A percentile compares a stretch with the other conserved stretches of the same genome.
phyloP scores from a whole-genome alignment of 1,140 invertebrate species.

The Drosophila athabasca region DNA sequence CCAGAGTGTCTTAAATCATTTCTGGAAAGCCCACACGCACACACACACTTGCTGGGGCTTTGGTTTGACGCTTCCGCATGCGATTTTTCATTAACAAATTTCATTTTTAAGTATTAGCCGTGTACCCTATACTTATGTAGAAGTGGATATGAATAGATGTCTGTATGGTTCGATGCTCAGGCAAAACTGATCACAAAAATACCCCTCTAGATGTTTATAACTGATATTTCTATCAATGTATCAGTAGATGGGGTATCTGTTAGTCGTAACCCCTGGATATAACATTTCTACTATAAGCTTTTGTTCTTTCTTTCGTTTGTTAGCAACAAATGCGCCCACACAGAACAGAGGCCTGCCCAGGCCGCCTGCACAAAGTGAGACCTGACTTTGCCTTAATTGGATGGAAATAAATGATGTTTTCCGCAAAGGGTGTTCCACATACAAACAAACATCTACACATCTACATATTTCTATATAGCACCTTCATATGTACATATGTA shows the following conservation, averaged over 20 bases:
- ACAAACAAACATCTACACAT: constrained; percentile 7
- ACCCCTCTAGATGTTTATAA: no score
- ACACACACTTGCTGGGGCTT: neutral
- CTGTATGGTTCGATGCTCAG: no score
- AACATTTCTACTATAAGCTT: constrained; percentile 21
- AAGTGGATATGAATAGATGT: no score
- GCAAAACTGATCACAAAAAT: neutral
- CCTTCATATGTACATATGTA: constrained; percentile 7
- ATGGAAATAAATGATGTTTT: constrained; percentile 69
- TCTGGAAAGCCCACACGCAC: constrained; percentile 28
- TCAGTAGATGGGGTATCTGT: constrained; percentile 7
- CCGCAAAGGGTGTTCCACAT: constrained; percentile 65
- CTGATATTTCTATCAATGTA: no score
- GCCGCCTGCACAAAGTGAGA: constrained; percentile 12
- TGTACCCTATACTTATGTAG: no score
- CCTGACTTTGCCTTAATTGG: constrained; percentile 73
- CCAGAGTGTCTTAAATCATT: constrained; percentile 13
- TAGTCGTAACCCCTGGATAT: constrained; percentile 7
- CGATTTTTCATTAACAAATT: constrained; percentile 19
- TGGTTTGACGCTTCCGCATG: constrained; percentile 33
- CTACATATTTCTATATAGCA: neutral
- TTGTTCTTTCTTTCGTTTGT: constrained; percentile 30
- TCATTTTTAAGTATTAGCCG: constrained; percentile 6
- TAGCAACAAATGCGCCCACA: constrained; percentile 62
- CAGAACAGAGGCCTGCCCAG: constrained; percentile 1